Evolutionary conservation across 2,113 vertebrate genomes (phyloP), one percentile per base, ranked within the genome.

Genomic region (Lutjanus erythropterus): DNA sequence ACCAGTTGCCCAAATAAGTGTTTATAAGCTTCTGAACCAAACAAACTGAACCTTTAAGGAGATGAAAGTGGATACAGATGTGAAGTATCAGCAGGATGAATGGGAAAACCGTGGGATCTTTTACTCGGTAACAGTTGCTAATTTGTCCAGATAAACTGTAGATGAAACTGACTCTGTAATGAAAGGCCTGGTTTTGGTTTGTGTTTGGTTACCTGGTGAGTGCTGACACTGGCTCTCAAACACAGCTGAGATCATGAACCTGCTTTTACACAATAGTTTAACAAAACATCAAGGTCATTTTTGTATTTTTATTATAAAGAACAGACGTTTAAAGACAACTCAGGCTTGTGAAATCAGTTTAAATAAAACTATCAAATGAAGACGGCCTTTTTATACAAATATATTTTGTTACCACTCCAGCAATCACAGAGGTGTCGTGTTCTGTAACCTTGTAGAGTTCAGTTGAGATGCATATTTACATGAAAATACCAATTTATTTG

Each of bases 221-320:
- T 31, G 29, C 29, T 69, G 5, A 23, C 18, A 19, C 8, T 39
- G 10, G 29, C 29, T 39, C 11, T 60, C 27, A 44, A 46, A 49
- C 5, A 19, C 2, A n/a, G 18, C 37, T 42, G 23, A 50, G 31
- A 49, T 52, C 29, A 33, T 47, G 9, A 56, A 15, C 21, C 31
- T 64, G 9, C 27, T 52, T 52, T 66, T 37, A 62, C 7, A 69
- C 19, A 31, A 25, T 9, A 46, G 56, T 69, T 41, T 67, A 23
- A 67, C 44, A 31, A 72, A 59, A 61, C 62, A 74, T 58, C 18
- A 67, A 27, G 33, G 39, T 69, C 6, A 37, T 72, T 79, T 86
- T 53, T 19, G 2, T 14, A 9, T 81, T 94, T 92, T 94, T 93
- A 93, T 94, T 93, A 94, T 83, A 94, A 94, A 94, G 90, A 88